Conservation (phyloP, 2,888 invertebrate genomes). For the Tenthredo livida region DNA sequence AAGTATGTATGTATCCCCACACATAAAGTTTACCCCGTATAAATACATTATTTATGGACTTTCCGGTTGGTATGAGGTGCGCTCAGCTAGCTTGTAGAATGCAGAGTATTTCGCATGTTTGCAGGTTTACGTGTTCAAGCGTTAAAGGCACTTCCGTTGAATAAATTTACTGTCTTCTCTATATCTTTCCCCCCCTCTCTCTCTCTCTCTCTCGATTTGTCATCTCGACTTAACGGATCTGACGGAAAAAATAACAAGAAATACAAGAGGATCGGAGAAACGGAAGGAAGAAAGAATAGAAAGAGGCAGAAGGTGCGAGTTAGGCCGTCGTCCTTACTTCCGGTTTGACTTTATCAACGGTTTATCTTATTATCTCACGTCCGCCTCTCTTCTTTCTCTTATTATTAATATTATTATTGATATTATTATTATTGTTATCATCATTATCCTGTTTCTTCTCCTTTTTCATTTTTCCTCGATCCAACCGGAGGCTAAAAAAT, state of each 20-base stretch:
- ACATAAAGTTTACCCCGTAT: not conserved
- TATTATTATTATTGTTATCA: slow-evolving; percentile 8
- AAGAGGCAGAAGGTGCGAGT: not conserved
- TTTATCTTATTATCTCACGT: slow-evolving; percentile 21
- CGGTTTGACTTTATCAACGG: slow-evolving; percentile 8
- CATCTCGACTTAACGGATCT: slow-evolving; percentile 32
- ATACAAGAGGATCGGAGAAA: not conserved
- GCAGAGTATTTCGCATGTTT: slow-evolving; percentile 19
- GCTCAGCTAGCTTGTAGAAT: slow-evolving; percentile 23
- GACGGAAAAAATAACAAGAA: slow-evolving; percentile 8
- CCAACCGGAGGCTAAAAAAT: not conserved
- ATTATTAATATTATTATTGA: not conserved
- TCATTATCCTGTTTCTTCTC: not conserved
- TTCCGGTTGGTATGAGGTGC: not conserved
- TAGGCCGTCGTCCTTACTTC: not conserved
- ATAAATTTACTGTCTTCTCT: slow-evolving; percentile 18
- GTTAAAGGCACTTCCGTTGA: slow-evolving; percentile 33
- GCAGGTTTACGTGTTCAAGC: slow-evolving; percentile 27
- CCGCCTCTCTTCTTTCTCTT: not conserved
- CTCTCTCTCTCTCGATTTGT: slow-evolving; percentile 27
- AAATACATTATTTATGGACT: slow-evolving; percentile 34
- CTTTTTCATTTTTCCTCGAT: not conserved
- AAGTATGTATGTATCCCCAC: not conserved
- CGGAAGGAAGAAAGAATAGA: not conserved
- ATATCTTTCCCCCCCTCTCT: not conserved